Conservation (phyloP, 1,140 invertebrate genomes). For the Laodelphax striatellus region DNA sequence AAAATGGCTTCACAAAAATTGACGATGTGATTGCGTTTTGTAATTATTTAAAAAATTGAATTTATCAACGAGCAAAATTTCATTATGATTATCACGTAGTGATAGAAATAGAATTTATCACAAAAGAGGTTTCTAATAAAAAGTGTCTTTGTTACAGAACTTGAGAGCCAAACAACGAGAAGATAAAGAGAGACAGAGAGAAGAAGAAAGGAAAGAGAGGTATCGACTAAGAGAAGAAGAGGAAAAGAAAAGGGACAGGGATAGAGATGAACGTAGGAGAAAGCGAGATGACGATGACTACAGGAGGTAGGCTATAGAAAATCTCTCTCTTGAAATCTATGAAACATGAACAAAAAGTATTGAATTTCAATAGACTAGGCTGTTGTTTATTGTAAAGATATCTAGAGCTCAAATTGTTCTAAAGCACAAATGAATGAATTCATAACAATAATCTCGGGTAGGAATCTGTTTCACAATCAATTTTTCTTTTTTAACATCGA, state of each 20-base stretch:
- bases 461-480: too few relatives aligned
- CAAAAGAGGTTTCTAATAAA: background rate
- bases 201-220: slow-evolving; percentile 22
- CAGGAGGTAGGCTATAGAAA: background rate
- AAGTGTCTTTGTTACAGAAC: slow-evolving; percentile 9
- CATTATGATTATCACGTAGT: too few relatives aligned
- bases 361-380: too few relatives aligned
- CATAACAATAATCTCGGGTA: too few relatives aligned
- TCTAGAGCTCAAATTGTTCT: too few relatives aligned
- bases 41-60: too few relatives aligned
- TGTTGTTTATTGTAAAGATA: background rate
- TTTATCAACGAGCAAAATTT: too few relatives aligned
- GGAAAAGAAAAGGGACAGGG: slow-evolving; percentile 16
- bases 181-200: slow-evolving; percentile 21
- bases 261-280: slow-evolving; percentile 11
- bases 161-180: slow-evolving; percentile 19
- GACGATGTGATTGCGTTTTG: too few relatives aligned
- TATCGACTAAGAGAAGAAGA: slow-evolving; percentile 13
- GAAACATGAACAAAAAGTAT: too few relatives aligned
- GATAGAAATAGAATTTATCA: background rate
- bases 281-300: slow-evolving; percentile 11
- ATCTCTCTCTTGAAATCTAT: background rate
- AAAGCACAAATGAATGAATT: too few relatives aligned
- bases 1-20: too few relatives aligned
- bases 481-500: too few relatives aligned